Base-by-base conservation (phyloP, 2,888 invertebrate species). In the Fragum whitleyi region DNA sequence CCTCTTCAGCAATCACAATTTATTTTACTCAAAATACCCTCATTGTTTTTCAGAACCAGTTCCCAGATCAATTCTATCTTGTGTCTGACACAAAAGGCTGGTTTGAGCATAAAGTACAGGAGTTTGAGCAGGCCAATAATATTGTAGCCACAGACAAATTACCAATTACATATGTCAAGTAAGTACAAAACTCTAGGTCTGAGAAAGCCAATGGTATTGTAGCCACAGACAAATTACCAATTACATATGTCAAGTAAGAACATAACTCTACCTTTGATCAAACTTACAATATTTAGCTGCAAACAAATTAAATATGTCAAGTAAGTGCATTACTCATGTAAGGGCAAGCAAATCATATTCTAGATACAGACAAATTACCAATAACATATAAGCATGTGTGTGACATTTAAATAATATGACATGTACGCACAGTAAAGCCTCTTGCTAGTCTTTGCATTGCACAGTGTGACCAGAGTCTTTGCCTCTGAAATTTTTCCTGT, bases 191-290 rank as follows among this genome's bases (percentile, higher is more conserved):
- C 32, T 14, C 32, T n/a, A n/a, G n/a, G 51, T 73, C 62, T 51
- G 73, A 73, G 39, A 16, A 21, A 47, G 51, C 26, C 14, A 47
- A 47, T 29, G 51, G 51, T 23, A 73, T 73, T 19, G n/a, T 19
- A 32, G 62, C 61, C 14, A 47, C 28, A 29, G 73, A 73, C 42
- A 73, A 51, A 29, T 29, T 73, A 29, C 73, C 73, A 21, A 51
- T 72, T 23, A 32, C n/a, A 7, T 70, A 55, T 23, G 6, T 28
- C 0, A 55, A 32, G 70, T 65, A 65, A 65, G 65, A 6, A 36
- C 3, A 6, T 6, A 36, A 9, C 32, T 14, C 32, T n/a, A n/a
- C n/a, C 29, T 73, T 73, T 51, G 73, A 73, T 23, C 21, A 21
- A 47, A 29, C 26, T 7, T 28, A 47, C n/a, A 29, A 29, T 23